Conservation (phyloP, 1,140 invertebrate species). For the Cataglyphis hispanica region DNA sequence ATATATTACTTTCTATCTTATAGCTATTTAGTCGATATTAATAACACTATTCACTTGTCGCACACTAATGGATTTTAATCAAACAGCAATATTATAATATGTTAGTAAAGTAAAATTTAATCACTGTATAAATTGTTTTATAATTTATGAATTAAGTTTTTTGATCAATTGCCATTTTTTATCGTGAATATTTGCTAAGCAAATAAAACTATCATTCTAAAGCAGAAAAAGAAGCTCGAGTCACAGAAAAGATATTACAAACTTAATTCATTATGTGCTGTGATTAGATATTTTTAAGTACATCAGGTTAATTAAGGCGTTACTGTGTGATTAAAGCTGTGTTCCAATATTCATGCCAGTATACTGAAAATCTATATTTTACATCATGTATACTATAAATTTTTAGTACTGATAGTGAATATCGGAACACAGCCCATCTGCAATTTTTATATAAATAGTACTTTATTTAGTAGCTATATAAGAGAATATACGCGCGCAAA, state of each 20-base stretch:
- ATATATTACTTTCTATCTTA: conserved; percentile 45
- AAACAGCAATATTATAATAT: conserved; percentile 50
- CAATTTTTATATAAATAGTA: conserved; percentile 24
- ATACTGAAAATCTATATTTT: too few species aligned
- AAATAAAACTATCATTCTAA: conserved; percentile 59
- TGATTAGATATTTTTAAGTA: conserved; percentile 74
- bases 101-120: conserved; percentile 36
- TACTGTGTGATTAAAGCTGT: conserved; percentile 66
- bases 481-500: conserved; percentile 29
- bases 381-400: too few species aligned
- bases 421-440: too few species aligned
- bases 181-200: conserved; percentile 21
- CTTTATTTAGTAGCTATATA: conserved; percentile 65
- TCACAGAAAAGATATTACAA: conserved; percentile 57
- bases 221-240: conserved; percentile 25
- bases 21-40: conserved; percentile 37
- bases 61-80: conserved; percentile 51
- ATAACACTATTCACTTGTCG: conserved; percentile 24
- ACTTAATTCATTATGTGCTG: conserved; percentile 74
- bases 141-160: conserved; percentile 60
- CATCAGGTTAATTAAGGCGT: conserved; percentile 69
- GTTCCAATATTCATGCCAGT: too few species aligned
- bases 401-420: too few species aligned
- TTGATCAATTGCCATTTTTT: conserved; percentile 42
- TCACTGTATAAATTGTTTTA: conserved; percentile 24